These are phyloP conservation scores for Idaea aversata DNA, from an alignment of 2,888 invertebrate genomes.

Conservation along the genomic window DNA sequence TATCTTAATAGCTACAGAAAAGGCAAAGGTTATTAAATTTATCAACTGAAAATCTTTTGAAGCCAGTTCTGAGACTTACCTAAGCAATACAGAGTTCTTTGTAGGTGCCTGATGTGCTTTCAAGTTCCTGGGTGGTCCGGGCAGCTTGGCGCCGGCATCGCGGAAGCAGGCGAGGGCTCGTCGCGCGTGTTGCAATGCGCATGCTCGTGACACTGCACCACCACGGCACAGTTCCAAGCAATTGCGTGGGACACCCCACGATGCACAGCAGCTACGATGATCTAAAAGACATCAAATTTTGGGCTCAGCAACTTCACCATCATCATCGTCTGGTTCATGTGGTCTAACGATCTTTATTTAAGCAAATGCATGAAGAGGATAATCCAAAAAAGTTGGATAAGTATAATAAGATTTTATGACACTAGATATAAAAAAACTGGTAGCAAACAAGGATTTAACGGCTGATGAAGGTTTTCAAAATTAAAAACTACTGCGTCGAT, in stretches of 20 bases:
- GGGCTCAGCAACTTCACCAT: no score
- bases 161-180: conserved; percentile 91
- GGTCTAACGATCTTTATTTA: no score
- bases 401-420: no score
- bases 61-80: conserved; percentile 36
- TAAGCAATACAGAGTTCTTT: conserved; percentile 60
- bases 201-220: conserved; percentile 84
- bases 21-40: neutral
- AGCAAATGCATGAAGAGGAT: no score
- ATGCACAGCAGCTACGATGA: conserved; percentile 91
- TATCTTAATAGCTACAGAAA: neutral
- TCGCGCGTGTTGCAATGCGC: conserved; percentile 86
- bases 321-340: no score
- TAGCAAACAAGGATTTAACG: neutral
- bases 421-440: no score
- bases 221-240: conserved; percentile 93
- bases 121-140: conserved; percentile 85
- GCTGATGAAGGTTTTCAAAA: neutral
- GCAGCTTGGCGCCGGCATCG: conserved; percentile 87
- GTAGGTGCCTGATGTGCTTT: conserved; percentile 68
- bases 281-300: conserved; percentile 63
- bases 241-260: conserved; percentile 88
- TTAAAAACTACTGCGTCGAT: no score
- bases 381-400: no score
- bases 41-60: neutral